These are phyloP conservation scores for Ditula angustiorana DNA, from an alignment of 2,888 invertebrate genomes.

Conservation along the genomic window DNA sequence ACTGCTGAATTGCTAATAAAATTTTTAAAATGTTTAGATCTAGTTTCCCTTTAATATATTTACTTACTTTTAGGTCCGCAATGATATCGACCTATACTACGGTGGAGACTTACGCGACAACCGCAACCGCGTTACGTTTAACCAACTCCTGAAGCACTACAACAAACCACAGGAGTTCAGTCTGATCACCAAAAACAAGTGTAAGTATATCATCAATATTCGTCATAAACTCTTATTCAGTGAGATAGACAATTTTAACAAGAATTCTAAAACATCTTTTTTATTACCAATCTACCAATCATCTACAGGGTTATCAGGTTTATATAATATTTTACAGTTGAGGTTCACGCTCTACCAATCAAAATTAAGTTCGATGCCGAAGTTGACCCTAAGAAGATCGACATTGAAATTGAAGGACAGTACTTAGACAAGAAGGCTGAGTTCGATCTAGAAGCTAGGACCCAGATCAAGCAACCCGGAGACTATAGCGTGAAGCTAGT, in stretches of 20 bases:
- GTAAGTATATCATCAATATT: constrained; percentile 54
- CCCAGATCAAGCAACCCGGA: constrained; percentile 71
- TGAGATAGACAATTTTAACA: neutral
- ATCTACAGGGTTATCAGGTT: constrained; percentile 6
- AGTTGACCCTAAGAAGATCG: constrained; percentile 82
- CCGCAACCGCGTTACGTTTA: constrained; percentile 81
- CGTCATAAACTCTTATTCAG: too few relatives aligned
- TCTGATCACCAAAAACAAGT: constrained; percentile 80
- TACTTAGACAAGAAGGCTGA: constrained; percentile 87
- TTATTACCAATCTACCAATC: too few relatives aligned
- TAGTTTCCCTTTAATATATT: too few relatives aligned
- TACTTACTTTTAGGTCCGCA: constrained; percentile 59
- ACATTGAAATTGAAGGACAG: constrained; percentile 83
- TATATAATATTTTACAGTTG: constrained; percentile 63
- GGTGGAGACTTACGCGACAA: constrained; percentile 86
- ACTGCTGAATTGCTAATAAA: too few relatives aligned
- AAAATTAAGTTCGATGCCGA: constrained; percentile 84
- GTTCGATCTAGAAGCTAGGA: constrained; percentile 84
- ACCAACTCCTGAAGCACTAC: constrained; percentile 72
- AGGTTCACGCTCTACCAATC: constrained; percentile 82
- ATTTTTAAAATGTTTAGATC: too few relatives aligned
- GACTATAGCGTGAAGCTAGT: constrained; percentile 73
- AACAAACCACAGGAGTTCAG: constrained; percentile 70
- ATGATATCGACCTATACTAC: constrained; percentile 85
- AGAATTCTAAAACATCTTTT: too few relatives aligned